These are phyloP conservation scores for Branchipolynoe longqiensis DNA, from an alignment of 2,888 invertebrate species.

Conservation along the genomic window DNA sequence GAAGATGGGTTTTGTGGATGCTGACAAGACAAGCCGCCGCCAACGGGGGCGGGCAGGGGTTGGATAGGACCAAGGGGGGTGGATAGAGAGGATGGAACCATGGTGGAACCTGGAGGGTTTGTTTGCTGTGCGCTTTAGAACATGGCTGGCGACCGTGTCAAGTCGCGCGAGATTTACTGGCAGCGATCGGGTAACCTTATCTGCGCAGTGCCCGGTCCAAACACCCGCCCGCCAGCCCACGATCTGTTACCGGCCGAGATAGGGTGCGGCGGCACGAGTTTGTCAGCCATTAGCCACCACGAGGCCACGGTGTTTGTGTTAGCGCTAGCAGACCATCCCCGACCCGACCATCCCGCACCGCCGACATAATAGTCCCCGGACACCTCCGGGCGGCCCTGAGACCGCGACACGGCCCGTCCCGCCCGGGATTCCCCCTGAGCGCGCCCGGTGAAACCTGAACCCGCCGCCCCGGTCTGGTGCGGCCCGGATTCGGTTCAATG, in stretches of 20 bases:
- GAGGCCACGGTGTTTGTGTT: slow-evolving; percentile 24
- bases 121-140: slow-evolving; percentile 14
- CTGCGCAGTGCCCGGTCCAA: slow-evolving; percentile 20
- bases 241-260: slow-evolving; percentile 38
- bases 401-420: slow-evolving; percentile 1
- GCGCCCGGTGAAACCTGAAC: too few relatives aligned
- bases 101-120: neutral
- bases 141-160: slow-evolving; percentile 27
- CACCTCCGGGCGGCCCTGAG: neutral
- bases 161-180: neutral
- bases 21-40: too few relatives aligned
- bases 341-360: neutral
- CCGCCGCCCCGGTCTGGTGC: too few relatives aligned
- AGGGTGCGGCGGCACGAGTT: slow-evolving; percentile 27
- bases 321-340: neutral
- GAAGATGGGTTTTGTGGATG: too few relatives aligned
- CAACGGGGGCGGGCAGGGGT: neutral
- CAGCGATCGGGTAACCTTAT: slow-evolving; percentile 30
- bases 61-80: too few relatives aligned
- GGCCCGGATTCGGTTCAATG: too few relatives aligned
- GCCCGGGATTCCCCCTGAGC: neutral
- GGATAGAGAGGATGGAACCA: neutral
- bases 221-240: neutral
- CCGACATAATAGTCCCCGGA: neutral
- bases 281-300: slow-evolving; percentile 13